Percentiles rank a stretch among this genome's conserved stretches.
Evolutionary conservation across 30 jellyfish, hydroid and myxozoan species (phyloP).

Genomic region (Haliclystus octoradiatus): DNA sequence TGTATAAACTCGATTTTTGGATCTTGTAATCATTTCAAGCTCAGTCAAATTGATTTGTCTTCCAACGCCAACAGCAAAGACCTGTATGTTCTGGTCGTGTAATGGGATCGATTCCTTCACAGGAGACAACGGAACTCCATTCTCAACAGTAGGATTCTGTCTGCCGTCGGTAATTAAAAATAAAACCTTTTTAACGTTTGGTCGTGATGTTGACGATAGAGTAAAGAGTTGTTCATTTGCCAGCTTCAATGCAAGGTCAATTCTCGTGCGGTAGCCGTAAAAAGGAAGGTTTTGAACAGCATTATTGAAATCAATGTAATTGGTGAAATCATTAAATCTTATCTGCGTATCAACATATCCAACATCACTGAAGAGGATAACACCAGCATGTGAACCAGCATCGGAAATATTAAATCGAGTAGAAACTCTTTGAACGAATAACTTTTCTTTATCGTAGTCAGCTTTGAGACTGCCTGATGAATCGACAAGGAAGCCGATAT

Average conservation of each 20-base stretch:
- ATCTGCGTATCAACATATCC: conserved; percentile 22
- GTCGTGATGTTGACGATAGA: conserved; percentile 15
- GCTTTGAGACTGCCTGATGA: conserved; percentile 37
- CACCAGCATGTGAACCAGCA: conserved; percentile 50
- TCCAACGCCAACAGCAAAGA: conserved; percentile 44
- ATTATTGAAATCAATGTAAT: conserved; percentile 8
- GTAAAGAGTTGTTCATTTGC: conserved; percentile 30
- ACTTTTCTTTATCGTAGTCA: conserved; percentile 24
- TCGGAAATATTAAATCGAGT: conserved; percentile 17
- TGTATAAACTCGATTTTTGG: conserved; percentile 15
- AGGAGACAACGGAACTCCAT: conserved; percentile 16
- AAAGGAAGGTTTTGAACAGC: conserved; percentile 35
- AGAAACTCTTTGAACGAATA: conserved; percentile 25
- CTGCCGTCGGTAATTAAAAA: conserved; percentile 54
- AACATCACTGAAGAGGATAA: conserved; percentile 35
- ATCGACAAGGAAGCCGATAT: conserved; percentile 39
- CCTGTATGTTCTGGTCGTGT: conserved; percentile 12
- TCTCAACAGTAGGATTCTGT: conserved; percentile 29
- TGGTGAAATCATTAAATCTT: conserved; percentile 7
- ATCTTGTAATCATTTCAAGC: conserved; percentile 22
- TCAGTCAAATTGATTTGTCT: conserved; percentile 26
- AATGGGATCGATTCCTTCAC: conserved; percentile 18
- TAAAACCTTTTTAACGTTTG: conserved; percentile 22
- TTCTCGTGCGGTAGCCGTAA: conserved; percentile 40
- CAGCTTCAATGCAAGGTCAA: conserved; percentile 36